Evolutionary conservation across 2,797 vertebrate species (phyloP), one percentile per base, ranked within the genome.

Genomic region (Sebastes aleutianus): DNA sequence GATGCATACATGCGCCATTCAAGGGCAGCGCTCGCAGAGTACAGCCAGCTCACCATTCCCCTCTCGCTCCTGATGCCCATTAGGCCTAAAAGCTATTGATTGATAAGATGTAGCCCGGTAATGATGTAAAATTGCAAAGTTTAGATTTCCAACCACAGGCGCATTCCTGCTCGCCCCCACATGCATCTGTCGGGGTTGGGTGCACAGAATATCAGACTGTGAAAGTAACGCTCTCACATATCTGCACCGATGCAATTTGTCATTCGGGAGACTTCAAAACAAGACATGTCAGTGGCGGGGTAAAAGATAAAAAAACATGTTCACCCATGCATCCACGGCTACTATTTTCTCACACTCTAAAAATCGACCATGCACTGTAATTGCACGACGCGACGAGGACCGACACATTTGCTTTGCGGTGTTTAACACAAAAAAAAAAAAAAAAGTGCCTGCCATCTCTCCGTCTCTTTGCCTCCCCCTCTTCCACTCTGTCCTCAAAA

Each of bases 41-140:
- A 50, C 47, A 47, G 64, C 31, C 72, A 22, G 70, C 58, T 80
- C 78, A n/a, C 47, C 22, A 16, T 31, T 39, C 62, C 10, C 22
- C 8, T 34, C 65, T 43, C 31, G 20, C 39, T 36, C 58, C 12
- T 1, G 3, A 70, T 62, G 47, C 47, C 43, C 69, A 26, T 84
- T 77, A 83, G 24, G 22, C 20, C 69, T 88, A 76, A 91, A 87
- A 90, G 79, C 82, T 80, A 87, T 79, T 81, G 82, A 90, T 77
- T 84, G 59, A 84, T 75, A 74, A 79, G 66, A 56, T n/a, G 57
- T 31, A 70, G 47, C 62, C 77, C 12, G 2, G 59, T 61, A 50
- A 79, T 64, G 27, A 70, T 73, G 3, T 32, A 6, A 68, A 74
- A 74, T 50, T 16, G 66, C 24, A 63, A 67, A 70, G 29, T 81